phyloP scores from a whole-genome alignment of 2,797 vertebrate genomes.

The Neosalanx taihuensis region DNA sequence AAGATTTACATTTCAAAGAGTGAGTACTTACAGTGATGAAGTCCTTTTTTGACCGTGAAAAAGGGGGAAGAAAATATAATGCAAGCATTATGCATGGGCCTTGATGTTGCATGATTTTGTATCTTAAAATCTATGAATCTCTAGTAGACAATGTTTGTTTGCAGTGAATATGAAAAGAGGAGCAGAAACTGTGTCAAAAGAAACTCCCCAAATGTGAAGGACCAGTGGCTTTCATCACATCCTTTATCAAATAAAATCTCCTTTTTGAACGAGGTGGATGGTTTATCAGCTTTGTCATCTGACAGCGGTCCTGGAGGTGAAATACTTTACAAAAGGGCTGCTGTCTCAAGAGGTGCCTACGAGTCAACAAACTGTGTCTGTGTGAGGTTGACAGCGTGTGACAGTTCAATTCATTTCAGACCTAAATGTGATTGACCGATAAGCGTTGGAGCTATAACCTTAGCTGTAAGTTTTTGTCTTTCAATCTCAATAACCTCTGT shows the following conservation, averaged over 20 bases:
- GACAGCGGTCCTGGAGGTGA: conserved; percentile 16
- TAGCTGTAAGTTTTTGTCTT: conserved; percentile 45
- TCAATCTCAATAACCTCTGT: conserved; percentile 57
- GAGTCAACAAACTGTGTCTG: background rate
- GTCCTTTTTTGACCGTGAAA: conserved; percentile 52
- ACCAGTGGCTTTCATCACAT: conserved; percentile 1
- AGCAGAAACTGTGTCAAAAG: background rate
- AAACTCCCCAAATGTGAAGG: background rate
- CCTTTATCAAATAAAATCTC: conserved; percentile 6
- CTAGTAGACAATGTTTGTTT: background rate
- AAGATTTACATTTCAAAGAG: background rate
- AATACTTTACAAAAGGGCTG: conserved; percentile 2
- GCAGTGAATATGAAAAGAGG: background rate
- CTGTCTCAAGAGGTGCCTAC: background rate
- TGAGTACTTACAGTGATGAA: conserved; percentile 66
- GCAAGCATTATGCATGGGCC: background rate
- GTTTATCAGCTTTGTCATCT: conserved; percentile 11
- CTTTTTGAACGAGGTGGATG: conserved; percentile 18
- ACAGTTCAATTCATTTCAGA: conserved; percentile 45
- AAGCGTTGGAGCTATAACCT: conserved; percentile 40
- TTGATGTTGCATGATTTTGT: background rate
- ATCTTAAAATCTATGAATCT: background rate
- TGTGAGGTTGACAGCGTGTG: conserved; percentile 15
- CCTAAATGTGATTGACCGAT: conserved; percentile 58
- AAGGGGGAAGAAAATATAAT: background rate